Evolutionary conservation across 1,140 invertebrate species (phyloP), one percentile per base, ranked within the genome.

Genomic region (Drosophila kohkoa): DNA sequence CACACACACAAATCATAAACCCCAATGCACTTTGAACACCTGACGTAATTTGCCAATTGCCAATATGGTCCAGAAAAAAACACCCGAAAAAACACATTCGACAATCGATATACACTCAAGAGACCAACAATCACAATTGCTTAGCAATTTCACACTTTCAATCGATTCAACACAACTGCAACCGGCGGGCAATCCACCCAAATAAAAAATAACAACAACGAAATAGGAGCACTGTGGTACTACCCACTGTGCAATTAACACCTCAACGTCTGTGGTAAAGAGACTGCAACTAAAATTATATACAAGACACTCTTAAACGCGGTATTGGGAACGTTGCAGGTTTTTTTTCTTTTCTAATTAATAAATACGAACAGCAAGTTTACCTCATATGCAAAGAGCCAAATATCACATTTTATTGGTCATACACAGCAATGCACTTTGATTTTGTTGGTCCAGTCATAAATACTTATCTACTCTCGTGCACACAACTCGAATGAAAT

Each of bases 121-220:
- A 68, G 46, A 64, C 25, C 62, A 64, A 72, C 83, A 87, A 87
- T 87, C 83, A 87, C 83, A 88, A 87, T 83, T 88, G 83, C 80
- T 88, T 83, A 78, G 85, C 80, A 88, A 88, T 88, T 88, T 88
- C 83, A 88, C 83, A 88, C 83, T 88, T 88, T 88, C 83, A 88
- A 88, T 88, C 80, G 80, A 72, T 58, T 65, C 72, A 35, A 63
- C 25, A 71, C 62, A 60, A 68, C 51, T 46, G 51, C 74, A 54
- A 81, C 82, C 75, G 75, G 70, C 78, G 70, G 82, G 75, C 75
- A 86, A 20, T 43, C 13, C n/a, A 54, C 41, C 35, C 60, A 51
- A 45, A 35, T 46, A 38, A 7, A 7, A 10, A 38, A 38, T 10
- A 32, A 32, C 30, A 32, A 32, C 5, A 32, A 32, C 5, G 7